Base-by-base conservation (phyloP, 2,797 vertebrate species). In the Cryptoblepharus egeriae region DNA sequence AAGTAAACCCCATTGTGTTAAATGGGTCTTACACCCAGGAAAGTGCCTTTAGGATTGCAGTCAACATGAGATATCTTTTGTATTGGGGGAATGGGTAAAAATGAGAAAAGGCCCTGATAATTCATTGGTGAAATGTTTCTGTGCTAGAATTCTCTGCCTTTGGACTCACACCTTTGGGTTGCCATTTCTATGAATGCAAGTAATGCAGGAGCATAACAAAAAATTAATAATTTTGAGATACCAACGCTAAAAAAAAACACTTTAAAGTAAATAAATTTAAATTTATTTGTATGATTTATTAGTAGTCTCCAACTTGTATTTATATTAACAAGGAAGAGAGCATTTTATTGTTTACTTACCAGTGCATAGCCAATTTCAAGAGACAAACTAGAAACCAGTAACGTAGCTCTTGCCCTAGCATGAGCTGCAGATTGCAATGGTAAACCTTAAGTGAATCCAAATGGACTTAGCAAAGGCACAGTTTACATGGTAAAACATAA, bases 331-430 rank as follows among this genome's bases (percentile, higher is more conserved):
- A 88, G 86, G 79, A 89, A 89, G 90, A 91, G 88, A 86, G 82
- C 79, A 89, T 88, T 91, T 74, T 52, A 87, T 90, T 89, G 87
- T 91, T 82, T 73, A 88, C 84, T 89, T 92, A 91, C 74, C 91
- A 93, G 92, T 92, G 93, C 86, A 87, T 89, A 92, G 87, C 85
- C 90, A 93, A 89, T 84, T 82, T 86, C 89, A 91, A 63, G 69
- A 91, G 87, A 92, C 90, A 93, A 89, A 90, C 88, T 65, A 32
- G 71, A 92, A 92, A 75, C 37, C 80, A 80, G 84, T 91, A 87
- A 92, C 37, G 86, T 37, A 86, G 83, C 65, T 79, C 68, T 49
- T 86, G 82, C 8, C 69, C 26, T 73, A 89, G 80, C 49, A 63
- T 24, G 70, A 71, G 71, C 42, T 88, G 71, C 82, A 86, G 52